These are phyloP conservation scores for Takifugu ocellatus DNA, from an alignment of 2,797 vertebrate species.

Conservation along the genomic window DNA sequence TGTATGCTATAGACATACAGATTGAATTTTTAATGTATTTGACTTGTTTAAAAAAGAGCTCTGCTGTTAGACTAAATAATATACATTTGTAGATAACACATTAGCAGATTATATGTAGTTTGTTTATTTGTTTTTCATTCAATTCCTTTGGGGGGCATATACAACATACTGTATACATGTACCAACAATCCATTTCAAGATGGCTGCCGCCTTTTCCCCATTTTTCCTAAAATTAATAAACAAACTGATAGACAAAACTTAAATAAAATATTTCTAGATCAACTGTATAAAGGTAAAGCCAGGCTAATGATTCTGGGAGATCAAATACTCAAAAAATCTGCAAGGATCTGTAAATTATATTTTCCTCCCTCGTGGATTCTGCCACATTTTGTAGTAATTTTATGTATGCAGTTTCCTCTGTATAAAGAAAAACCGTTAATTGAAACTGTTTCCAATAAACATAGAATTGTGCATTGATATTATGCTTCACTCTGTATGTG, in stretches of 20 bases:
- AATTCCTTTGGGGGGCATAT: slow-evolving; percentile 13
- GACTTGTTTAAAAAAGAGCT: slow-evolving; percentile 38
- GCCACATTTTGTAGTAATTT: slow-evolving; percentile 62
- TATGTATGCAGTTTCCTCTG: slow-evolving; percentile 60
- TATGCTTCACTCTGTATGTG: slow-evolving; percentile 10
- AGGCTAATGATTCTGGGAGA: not conserved
- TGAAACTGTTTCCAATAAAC: slow-evolving; percentile 78
- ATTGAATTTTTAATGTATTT: slow-evolving; percentile 51
- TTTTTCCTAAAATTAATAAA: slow-evolving; percentile 6
- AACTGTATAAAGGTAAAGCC: slow-evolving; percentile 1
- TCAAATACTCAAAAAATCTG: slow-evolving; percentile 18
- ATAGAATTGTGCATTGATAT: slow-evolving; percentile 75
- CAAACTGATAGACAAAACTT: not conserved
- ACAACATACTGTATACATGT: slow-evolving; percentile 15
- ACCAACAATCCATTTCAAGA: slow-evolving; percentile 17
- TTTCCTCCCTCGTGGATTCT: slow-evolving; percentile 26
- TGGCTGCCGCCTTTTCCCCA: slow-evolving; percentile 25
- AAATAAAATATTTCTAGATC: no score
- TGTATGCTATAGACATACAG: slow-evolving; percentile 35
- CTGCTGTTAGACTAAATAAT: slow-evolving; percentile 47
- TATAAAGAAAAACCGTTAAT: slow-evolving; percentile 59
- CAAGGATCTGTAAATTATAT: slow-evolving; percentile 25
- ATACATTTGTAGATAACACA: slow-evolving; percentile 58
- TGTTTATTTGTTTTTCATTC: slow-evolving; percentile 15
- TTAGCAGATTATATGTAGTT: slow-evolving; percentile 60